A percentile compares a stretch with the other conserved stretches of the same genome.
These are phyloP conservation scores for Shargacucullia verbasci DNA, from an alignment of 2,888 invertebrate genomes.

Conservation along the genomic window DNA sequence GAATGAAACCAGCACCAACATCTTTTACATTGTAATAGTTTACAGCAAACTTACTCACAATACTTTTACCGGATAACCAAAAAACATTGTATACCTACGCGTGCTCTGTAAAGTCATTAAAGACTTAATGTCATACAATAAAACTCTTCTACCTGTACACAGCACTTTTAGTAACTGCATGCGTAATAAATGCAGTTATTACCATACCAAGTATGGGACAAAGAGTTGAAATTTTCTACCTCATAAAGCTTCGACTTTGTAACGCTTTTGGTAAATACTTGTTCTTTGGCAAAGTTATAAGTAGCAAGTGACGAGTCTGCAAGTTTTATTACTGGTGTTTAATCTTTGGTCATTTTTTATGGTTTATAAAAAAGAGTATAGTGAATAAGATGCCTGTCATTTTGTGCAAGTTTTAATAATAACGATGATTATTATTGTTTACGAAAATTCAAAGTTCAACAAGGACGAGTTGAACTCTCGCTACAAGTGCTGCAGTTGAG, in stretches of 20 bases:
- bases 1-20: too few species aligned
- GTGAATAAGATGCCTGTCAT: not conserved
- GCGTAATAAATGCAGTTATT: conserved; percentile 79
- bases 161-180: conserved; percentile 62
- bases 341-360: conserved; percentile 15
- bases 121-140: conserved; percentile 42
- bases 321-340: conserved; percentile 27
- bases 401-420: not conserved
- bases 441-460: too few species aligned
- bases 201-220: conserved; percentile 73
- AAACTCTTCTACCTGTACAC: conserved; percentile 41
- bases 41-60: too few species aligned
- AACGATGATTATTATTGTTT: not conserved
- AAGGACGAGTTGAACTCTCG: too few species aligned
- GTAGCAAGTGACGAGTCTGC: conserved; percentile 40
- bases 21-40: too few species aligned
- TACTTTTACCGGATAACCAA: conserved; percentile 16
- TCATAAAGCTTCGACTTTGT: conserved; percentile 75
- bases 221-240: conserved; percentile 73
- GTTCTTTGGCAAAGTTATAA: conserved; percentile 44
- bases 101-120: conserved; percentile 36
- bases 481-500: too few species aligned
- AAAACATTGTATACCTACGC: conserved; percentile 18
- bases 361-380: not conserved
- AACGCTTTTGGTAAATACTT: conserved; percentile 50